These are phyloP conservation scores for Taenioides sp. DNA, from an alignment of 2,797 vertebrate species.

Conservation along the genomic window DNA sequence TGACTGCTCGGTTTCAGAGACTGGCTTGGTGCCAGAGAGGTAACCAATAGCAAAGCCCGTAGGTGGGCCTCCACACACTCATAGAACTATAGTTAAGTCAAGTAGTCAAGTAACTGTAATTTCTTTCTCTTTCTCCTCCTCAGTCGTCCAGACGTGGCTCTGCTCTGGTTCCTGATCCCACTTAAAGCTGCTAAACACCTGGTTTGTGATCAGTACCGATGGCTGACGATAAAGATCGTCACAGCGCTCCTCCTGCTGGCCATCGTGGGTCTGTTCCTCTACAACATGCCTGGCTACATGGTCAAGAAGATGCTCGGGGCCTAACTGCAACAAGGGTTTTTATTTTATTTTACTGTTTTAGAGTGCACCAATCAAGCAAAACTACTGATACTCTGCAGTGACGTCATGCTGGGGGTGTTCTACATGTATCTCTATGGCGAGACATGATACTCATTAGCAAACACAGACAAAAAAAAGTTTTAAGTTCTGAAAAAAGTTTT, in stretches of 20 bases:
- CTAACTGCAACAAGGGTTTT: not conserved
- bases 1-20: too few relatives aligned
- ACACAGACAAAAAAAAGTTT: too few relatives aligned
- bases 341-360: not conserved
- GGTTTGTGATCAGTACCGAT: conserved; percentile 95
- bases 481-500: too few relatives aligned
- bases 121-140: too few relatives aligned
- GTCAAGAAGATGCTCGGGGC: conserved; percentile 95
- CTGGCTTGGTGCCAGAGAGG: too few relatives aligned
- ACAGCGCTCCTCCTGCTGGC: conserved; percentile 84
- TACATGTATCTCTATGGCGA: too few relatives aligned
- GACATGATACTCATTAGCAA: too few relatives aligned
- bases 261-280: conserved; percentile 91
- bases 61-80: too few relatives aligned
- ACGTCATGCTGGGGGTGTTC: too few relatives aligned
- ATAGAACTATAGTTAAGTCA: too few relatives aligned
- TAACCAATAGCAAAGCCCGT: too few relatives aligned
- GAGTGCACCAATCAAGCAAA: not conserved
- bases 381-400: not conserved
- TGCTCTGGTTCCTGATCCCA: conserved; percentile 94
- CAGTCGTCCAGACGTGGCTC: conserved; percentile 89
- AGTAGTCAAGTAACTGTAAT: too few relatives aligned
- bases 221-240: conserved; percentile 95
- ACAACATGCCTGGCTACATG: conserved; percentile 96
- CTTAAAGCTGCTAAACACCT: conserved; percentile 93